These are phyloP conservation scores for Strigamia transsilvanica DNA, from an alignment of 2,888 invertebrate genomes.

Conservation along the genomic window DNA sequence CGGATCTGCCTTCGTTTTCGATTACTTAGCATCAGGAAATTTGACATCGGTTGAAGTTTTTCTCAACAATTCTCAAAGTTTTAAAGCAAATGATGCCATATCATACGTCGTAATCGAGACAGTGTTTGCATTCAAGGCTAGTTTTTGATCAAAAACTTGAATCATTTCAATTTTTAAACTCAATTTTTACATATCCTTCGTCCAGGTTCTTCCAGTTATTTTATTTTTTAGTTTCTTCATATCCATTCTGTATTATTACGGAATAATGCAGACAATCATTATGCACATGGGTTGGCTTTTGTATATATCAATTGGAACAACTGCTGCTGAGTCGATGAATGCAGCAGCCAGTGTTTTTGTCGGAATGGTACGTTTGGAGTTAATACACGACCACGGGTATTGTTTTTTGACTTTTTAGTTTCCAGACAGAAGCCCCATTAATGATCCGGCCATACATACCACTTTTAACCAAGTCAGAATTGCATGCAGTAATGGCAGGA, in stretches of 20 bases:
- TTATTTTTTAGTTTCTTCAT: slow-evolving; percentile 67
- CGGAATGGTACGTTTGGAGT: slow-evolving; percentile 64
- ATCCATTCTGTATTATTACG: slow-evolving; percentile 66
- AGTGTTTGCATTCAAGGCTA: slow-evolving; percentile 87
- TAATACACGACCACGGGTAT: background rate
- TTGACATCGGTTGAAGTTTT: slow-evolving; percentile 62
- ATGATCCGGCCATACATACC: slow-evolving; percentile 86
- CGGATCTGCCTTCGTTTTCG: slow-evolving; percentile 87
- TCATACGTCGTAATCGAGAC: slow-evolving; percentile 56
- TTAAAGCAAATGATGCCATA: slow-evolving; percentile 14
- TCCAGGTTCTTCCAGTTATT: slow-evolving; percentile 64
- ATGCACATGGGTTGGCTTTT: slow-evolving; percentile 65
- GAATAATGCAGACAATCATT: slow-evolving; percentile 66
- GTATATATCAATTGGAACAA: slow-evolving; percentile 65
- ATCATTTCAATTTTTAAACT: background rate
- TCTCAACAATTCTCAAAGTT: slow-evolving; percentile 63
- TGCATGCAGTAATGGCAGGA: slow-evolving; percentile 91
- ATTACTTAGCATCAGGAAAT: slow-evolving; percentile 63
- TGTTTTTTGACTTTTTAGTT: slow-evolving; percentile 58
- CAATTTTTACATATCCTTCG: background rate
- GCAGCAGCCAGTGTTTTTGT: slow-evolving; percentile 69
- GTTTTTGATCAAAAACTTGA: slow-evolving; percentile 59
- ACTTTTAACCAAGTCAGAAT: slow-evolving; percentile 85
- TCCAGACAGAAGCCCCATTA: slow-evolving; percentile 87
- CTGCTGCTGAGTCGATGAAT: slow-evolving; percentile 67